Base-by-base conservation (phyloP, 2,888 invertebrate species). In the Euphydryas editha region DNA sequence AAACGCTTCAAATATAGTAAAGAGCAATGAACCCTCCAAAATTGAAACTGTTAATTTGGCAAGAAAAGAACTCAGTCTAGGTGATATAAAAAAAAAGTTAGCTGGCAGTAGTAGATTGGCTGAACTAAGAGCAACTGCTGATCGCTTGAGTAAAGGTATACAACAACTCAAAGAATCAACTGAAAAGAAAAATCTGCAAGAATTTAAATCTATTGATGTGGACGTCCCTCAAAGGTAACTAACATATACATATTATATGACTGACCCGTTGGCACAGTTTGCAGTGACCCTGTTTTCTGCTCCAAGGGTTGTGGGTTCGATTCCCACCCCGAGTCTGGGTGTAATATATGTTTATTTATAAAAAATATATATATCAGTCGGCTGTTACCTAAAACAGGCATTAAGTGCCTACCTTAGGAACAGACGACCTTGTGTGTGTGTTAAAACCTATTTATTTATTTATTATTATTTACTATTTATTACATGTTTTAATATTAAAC, bases 181-280 rank as follows among this genome's bases (percentile, higher is more conserved):
- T 64, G 90, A 88, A 20, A 90, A 93, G 76, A 80, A 93, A 73
- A 93, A 94, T 87, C 87, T 95, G 51, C 94, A 95, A 80, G 93
- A 94, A 79, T 97, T 97, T 77, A 95, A 95, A 75, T 94, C 95
- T 47, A 95, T 97, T 80, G 94, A 96, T 87, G 87, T 97, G 82
- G 96, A 96, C 92, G 94, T 97, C 79, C 94, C 95, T 67, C 88
- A 94, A 72, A 97, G 97, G 96, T 96, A 75, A 68, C 73, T 72
- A 46, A 60, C 59, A n/a, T 15, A 37, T 51, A 24, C 5, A 49
- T 49, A n/a, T n/a, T n/a, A n/a, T n/a, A n/a, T n/a, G n/a, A n/a
- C n/a, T n/a, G n/a, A n/a, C n/a, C n/a, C n/a, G n/a, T n/a, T n/a
- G n/a, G n/a, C n/a, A n/a, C n/a, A n/a, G n/a, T n/a, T n/a, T n/a